Conservation (phyloP, 2,797 vertebrate genomes). For the Gephyroberyx darwinii region DNA sequence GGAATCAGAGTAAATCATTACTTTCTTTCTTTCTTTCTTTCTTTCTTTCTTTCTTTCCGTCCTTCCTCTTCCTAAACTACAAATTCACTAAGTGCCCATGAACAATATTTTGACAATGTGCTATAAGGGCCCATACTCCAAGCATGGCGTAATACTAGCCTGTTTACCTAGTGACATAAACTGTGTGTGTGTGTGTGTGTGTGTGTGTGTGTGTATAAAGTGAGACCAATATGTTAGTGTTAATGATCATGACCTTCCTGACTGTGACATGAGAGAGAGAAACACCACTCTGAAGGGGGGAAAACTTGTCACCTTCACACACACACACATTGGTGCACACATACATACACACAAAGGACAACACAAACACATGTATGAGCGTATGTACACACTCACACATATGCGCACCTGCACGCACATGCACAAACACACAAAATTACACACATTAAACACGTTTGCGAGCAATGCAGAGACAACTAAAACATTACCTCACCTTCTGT, state of each 20-base stretch:
- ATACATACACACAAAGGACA: not conserved
- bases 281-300: slow-evolving; percentile 41
- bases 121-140: slow-evolving; percentile 3
- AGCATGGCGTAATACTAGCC: slow-evolving; percentile 17
- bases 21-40: not conserved
- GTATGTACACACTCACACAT: not conserved
- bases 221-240: not conserved
- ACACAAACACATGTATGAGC: not conserved
- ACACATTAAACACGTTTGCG: slow-evolving; percentile 10
- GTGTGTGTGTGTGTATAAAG: not conserved
- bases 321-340: not conserved
- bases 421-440: not conserved
- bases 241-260: slow-evolving; percentile 62
- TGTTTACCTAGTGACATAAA: slow-evolving; percentile 15
- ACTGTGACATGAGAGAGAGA: slow-evolving; percentile 33
- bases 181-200: slow-evolving; percentile 3
- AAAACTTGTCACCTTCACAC: slow-evolving; percentile 33
- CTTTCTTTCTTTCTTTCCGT: not conserved
- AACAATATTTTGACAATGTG: slow-evolving; percentile 29
- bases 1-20: slow-evolving; percentile 1
- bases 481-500: slow-evolving; percentile 72
- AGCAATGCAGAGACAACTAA: slow-evolving; percentile 47
- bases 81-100: slow-evolving; percentile 4
- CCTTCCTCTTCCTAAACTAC: slow-evolving; percentile 6
- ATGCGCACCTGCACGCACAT: not conserved